Base-by-base conservation (phyloP, 1,140 invertebrate species). In the Leptinotarsa texana region DNA sequence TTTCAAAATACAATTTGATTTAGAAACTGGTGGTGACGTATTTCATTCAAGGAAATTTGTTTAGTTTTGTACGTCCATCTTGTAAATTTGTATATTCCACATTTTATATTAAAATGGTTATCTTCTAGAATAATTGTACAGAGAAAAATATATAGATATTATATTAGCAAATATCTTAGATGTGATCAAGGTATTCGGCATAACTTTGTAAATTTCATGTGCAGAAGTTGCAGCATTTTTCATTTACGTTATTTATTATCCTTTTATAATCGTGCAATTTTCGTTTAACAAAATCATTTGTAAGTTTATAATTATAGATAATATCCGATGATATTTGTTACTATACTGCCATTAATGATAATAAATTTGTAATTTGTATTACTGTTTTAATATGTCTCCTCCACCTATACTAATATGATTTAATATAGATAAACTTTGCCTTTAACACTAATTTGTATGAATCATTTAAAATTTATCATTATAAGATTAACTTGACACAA, bases 321-420 rank as follows among this genome's bases (percentile, higher is more conserved):
- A 51, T 74, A 74, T 57, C 57, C 24, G 4, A 73, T 67, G 75
- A 78, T 76, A 74, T 78, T 78, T 78, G 74, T 78, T 76, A 72
- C 73, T 74, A 76, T 78, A 78, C 77, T 78, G 77, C 77, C 77
- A 78, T 72, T 78, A 74, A 76, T 73, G 75, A 78, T 76, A 78
- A 78, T 78, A 78, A 76, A 78, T 76, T 78, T 78, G 74, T 76
- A 78, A 78, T 78, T 76, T 76, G 65, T 78, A 75, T 57, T 13
- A 15, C 4, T 69, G 27, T 69, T 18, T 33, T 69, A 42, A 42
- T 33, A 33, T 42, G 27, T 33, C 6, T 33, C 27, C 27, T 33
- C 27, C 27, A 33, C 8, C 1, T 1, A 33, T 33, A 33, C 27
- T 33, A 6, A 33, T 8, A 33, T 33, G 8, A 33, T 24, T 24